These are phyloP conservation scores for Athene noctua DNA, from an alignment of 2,113 vertebrate genomes.

Conservation along the genomic window DNA sequence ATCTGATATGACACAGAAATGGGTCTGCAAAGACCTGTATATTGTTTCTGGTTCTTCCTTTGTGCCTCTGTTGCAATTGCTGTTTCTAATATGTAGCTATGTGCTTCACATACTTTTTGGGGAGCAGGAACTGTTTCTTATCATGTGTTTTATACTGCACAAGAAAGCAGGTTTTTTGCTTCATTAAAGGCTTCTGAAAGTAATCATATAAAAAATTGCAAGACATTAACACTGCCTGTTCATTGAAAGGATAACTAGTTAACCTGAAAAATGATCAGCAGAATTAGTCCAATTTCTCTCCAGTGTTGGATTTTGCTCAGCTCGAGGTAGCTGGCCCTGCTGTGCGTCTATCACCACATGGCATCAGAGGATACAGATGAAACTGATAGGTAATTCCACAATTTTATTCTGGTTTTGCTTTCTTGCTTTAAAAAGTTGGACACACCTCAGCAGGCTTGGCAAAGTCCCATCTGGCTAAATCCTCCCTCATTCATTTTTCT, in stretches of 20 bases:
- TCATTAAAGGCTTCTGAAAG: background rate
- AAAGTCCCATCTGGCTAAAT: background rate
- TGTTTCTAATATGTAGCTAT: background rate
- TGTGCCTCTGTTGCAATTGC: background rate
- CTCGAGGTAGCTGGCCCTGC: background rate
- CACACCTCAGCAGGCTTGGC: background rate
- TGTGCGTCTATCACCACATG: accelerated
- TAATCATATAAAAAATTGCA: background rate
- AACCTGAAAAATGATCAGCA: background rate
- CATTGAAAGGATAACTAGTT: background rate
- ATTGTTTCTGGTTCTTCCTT: background rate
- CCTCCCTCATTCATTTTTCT: background rate
- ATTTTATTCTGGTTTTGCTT: background rate
- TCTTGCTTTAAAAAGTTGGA: background rate
- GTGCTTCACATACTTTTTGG: background rate
- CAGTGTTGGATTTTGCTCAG: background rate
- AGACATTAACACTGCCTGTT: background rate
- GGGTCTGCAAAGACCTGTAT: background rate
- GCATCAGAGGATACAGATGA: background rate
- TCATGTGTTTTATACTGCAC: background rate
- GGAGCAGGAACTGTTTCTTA: background rate
- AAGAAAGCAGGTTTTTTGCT: background rate
- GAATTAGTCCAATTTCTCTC: background rate
- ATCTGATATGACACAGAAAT: background rate
- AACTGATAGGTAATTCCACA: background rate